These are phyloP conservation scores for Scolopax rusticola DNA, from an alignment of 2,797 vertebrate species.

Conservation along the genomic window DNA sequence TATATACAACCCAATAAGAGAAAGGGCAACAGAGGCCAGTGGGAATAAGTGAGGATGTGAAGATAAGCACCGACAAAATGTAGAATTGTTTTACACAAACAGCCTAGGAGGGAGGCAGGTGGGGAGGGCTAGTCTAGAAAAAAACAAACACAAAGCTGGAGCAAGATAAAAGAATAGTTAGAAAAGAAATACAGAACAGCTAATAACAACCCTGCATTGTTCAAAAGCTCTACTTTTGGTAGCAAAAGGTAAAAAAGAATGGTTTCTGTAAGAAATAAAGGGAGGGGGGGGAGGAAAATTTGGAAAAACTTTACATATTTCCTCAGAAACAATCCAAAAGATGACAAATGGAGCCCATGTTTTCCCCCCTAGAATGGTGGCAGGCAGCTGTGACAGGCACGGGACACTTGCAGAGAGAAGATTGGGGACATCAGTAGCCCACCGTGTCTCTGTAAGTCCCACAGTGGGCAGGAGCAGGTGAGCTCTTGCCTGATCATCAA, in stretches of 20 bases:
- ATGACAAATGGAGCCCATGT: background rate
- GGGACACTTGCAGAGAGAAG: background rate
- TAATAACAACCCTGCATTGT: background rate
- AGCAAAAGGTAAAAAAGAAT: background rate
- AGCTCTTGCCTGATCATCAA: background rate
- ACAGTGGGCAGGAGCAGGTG: background rate
- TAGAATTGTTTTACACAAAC: conserved; percentile 23
- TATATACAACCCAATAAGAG: background rate
- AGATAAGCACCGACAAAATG: conserved; percentile 48
- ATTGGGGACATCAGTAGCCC: background rate
- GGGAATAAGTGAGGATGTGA: conserved; percentile 47
- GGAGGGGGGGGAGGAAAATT: background rate
- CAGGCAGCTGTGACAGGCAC: background rate
- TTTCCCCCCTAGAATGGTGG: background rate
- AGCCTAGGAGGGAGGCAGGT: background rate
- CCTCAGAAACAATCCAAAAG: background rate
- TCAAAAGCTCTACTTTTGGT: background rate
- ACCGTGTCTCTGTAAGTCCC: background rate
- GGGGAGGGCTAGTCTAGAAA: background rate
- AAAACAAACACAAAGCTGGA: background rate
- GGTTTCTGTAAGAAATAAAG: background rate
- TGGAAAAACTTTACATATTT: background rate
- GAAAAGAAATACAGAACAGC: background rate
- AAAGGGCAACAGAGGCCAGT: background rate
- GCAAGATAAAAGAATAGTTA: conserved; percentile 14